A percentile compares a stretch with the other conserved stretches of the same genome.
Conservation (phyloP, 2,888 invertebrate genomes). For the Sminthurinus aureus region DNA sequence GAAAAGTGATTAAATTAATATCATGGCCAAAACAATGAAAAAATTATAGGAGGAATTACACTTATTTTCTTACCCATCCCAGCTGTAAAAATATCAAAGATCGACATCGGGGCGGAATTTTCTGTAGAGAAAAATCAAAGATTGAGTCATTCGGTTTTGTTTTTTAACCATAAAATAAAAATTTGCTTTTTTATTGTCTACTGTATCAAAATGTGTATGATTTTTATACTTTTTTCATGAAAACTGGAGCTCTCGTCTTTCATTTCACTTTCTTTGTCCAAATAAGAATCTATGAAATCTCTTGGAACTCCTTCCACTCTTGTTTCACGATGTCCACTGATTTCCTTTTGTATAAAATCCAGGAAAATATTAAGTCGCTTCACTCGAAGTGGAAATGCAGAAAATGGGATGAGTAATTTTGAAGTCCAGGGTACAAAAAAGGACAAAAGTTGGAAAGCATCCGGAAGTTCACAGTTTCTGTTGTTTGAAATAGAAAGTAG, state of each 20-base stretch:
- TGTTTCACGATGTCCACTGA: neutral
- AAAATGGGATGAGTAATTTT: neutral
- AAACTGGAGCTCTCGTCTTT: neutral
- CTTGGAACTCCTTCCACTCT: neutral
- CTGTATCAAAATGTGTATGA: too few species aligned
- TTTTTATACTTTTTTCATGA: neutral
- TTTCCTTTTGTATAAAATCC: neutral
- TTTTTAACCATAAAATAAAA: too few species aligned
- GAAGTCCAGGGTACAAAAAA: neutral
- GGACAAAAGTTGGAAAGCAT: neutral
- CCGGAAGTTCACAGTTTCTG: constrained; percentile 8
- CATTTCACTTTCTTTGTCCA: neutral
- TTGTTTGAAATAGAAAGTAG: neutral
- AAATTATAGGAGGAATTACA: too few species aligned
- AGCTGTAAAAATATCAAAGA: constrained; percentile 20
- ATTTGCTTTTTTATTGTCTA: too few species aligned
- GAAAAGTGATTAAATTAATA: too few species aligned
- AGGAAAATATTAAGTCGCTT: neutral
- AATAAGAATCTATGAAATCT: neutral
- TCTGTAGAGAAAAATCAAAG: too few species aligned
- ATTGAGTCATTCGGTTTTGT: too few species aligned
- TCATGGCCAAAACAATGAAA: too few species aligned
- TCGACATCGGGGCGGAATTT: neutral
- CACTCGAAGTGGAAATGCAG: neutral
- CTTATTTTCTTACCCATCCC: too few species aligned